Percentiles rank a stretch among this genome's conserved stretches.
These are phyloP conservation scores for Athene cunicularia DNA, from an alignment of 2,113 vertebrate genomes.

Conservation along the genomic window DNA sequence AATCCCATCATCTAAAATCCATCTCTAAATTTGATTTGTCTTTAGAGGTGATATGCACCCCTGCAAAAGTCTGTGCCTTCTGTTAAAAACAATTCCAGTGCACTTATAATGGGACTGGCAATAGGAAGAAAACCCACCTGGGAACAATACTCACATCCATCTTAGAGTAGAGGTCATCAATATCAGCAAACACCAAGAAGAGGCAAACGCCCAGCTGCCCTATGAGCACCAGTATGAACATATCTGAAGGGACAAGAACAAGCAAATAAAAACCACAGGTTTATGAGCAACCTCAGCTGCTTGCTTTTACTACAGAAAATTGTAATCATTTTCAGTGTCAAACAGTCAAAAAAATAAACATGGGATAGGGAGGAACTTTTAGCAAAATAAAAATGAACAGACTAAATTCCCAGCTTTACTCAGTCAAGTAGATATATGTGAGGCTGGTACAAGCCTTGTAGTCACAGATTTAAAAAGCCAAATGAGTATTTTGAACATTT, in stretches of 20 bases:
- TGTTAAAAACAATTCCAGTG: background rate
- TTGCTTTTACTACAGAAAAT: background rate
- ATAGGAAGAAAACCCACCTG: background rate
- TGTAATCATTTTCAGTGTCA: background rate
- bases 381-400: background rate
- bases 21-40: background rate
- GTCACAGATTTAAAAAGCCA: background rate
- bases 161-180: constrained; percentile 69
- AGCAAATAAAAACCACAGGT: background rate
- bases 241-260: constrained; percentile 67
- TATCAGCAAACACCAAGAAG: constrained; percentile 80
- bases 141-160: constrained; percentile 78
- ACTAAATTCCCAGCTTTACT: background rate
- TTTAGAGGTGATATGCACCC: background rate
- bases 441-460: background rate
- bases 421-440: background rate
- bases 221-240: constrained; percentile 72
- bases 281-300: background rate
- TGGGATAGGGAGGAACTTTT: background rate
- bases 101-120: background rate
- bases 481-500: background rate
- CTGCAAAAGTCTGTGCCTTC: background rate
- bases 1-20: background rate
- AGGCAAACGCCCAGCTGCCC: constrained; percentile 74
- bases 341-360: background rate